Percentiles rank a stretch among this genome's conserved stretches.
Evolutionary conservation across 1,140 invertebrate species (phyloP).

Genomic region (Scylla paramamosain): DNA sequence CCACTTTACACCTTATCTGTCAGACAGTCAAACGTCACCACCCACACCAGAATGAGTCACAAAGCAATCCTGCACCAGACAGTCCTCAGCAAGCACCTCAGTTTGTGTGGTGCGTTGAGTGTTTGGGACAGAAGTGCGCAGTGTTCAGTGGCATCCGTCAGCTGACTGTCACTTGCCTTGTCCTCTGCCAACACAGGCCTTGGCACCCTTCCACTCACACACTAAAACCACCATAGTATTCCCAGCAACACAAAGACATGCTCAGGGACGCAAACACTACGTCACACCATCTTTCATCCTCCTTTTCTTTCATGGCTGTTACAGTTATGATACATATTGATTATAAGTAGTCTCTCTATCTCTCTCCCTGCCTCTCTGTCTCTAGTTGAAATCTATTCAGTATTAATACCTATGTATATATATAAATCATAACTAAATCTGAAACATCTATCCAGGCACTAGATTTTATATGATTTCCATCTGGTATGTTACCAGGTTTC

Average conservation of each 20-base stretch:
- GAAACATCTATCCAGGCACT: too few species aligned
- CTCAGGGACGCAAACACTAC: background rate
- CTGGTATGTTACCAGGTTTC: too few species aligned
- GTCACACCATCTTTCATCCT: background rate
- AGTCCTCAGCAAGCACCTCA: background rate
- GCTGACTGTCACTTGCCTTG: slow-evolving; percentile 44
- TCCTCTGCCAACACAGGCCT: slow-evolving; percentile 5
- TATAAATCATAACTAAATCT: background rate
- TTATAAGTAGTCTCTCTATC: background rate
- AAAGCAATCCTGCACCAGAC: background rate
- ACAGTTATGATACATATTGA: background rate
- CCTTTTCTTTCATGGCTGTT: background rate
- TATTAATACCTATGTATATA: background rate
- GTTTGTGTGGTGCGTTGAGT: background rate
- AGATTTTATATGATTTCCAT: too few species aligned
- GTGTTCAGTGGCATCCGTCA: background rate
- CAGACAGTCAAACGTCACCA: background rate
- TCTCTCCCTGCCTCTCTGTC: background rate
- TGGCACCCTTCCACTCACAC: slow-evolving; percentile 44
- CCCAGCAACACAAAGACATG: background rate
- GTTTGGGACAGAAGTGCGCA: background rate
- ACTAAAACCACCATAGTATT: background rate
- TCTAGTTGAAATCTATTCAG: background rate
- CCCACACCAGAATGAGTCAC: background rate
- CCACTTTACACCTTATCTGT: background rate